Conservation (phyloP, 2,113 vertebrate species). For the Platysteira castanea region DNA sequence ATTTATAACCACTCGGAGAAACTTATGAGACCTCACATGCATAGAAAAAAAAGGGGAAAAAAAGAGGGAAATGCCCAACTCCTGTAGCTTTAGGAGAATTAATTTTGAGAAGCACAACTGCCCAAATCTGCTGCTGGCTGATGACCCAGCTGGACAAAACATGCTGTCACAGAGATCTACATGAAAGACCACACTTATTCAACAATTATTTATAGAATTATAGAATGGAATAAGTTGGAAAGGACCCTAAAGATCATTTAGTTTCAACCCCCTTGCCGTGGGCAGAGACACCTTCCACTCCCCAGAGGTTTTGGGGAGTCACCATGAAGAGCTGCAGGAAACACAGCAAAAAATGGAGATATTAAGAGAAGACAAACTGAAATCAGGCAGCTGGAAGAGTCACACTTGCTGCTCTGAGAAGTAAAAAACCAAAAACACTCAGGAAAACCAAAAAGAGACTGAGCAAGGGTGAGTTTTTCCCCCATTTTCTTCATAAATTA, state of each 20-base stretch:
- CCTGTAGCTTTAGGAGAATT: neutral
- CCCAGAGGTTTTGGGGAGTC: neutral
- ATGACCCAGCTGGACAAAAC: neutral
- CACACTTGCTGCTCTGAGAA: neutral
- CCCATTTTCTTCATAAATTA: neutral
- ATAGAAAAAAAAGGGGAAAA: neutral
- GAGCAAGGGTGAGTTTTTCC: neutral
- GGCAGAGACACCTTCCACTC: neutral
- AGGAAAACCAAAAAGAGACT: neutral
- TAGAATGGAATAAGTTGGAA: neutral
- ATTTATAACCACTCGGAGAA: neutral
- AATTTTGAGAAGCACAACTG: neutral
- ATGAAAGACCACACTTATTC: neutral
- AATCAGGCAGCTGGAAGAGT: neutral
- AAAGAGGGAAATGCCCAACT: neutral
- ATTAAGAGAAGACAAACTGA: neutral
- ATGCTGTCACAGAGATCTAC: rapidly evolving
- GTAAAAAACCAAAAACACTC: neutral
- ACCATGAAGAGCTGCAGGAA: neutral
- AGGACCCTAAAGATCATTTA: neutral
- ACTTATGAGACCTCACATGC: neutral
- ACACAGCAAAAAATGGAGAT: neutral
- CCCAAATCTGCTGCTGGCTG: neutral
- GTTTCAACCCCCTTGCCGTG: neutral
- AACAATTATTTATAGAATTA: neutral